Conservation (phyloP, 2,888 invertebrate species). For the Lepetodrilus schrolli region DNA sequence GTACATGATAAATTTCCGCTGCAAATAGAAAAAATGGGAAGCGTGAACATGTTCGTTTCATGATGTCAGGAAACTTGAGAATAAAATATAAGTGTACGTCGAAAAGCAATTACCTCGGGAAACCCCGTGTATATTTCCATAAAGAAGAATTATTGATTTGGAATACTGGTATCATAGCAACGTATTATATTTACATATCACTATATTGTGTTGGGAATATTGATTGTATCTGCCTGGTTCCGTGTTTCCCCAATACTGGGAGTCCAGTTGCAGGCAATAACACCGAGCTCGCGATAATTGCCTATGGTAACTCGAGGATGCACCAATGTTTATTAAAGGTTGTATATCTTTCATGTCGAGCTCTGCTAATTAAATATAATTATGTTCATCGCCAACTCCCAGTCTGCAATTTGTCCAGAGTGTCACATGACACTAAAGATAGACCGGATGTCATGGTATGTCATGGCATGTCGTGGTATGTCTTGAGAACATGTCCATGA, state of each 20-base stretch:
- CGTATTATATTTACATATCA: constrained; percentile 13
- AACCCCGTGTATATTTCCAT: background rate
- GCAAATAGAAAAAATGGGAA: too few relatives aligned
- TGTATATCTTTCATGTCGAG: background rate
- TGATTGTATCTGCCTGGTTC: background rate
- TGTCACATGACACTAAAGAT: too few relatives aligned
- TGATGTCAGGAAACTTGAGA: too few relatives aligned
- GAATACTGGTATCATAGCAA: background rate
- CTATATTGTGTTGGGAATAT: background rate
- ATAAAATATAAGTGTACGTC: too few relatives aligned
- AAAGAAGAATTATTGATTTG: constrained; percentile 8
- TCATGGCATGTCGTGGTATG: too few relatives aligned
- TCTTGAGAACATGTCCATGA: too few relatives aligned
- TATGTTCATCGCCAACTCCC: background rate
- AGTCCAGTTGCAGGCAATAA: background rate
- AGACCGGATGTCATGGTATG: too few relatives aligned
- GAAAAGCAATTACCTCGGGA: background rate
- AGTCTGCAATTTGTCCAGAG: too few relatives aligned
- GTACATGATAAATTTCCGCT: too few relatives aligned
- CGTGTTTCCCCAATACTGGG: background rate
- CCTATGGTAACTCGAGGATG: background rate
- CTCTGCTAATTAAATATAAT: background rate
- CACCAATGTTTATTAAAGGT: background rate
- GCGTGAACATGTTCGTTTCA: too few relatives aligned
- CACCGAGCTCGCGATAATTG: background rate